Evolutionary conservation across 2,797 vertebrate species (phyloP).

Genomic region (Anguilla obscura): DNA sequence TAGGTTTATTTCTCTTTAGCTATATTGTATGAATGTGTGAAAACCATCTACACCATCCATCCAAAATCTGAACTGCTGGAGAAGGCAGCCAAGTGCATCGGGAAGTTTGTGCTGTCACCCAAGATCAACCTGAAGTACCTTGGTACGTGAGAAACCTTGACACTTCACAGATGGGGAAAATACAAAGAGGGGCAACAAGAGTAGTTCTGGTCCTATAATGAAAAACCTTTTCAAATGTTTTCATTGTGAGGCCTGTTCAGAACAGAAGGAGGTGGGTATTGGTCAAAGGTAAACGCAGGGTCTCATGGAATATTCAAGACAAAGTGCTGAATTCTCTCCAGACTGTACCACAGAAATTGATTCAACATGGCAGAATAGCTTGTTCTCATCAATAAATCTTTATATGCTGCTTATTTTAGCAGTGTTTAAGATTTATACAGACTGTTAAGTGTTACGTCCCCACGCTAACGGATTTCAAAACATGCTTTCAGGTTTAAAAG

Average conservation of each 20-base stretch:
- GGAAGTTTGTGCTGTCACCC: constrained; percentile 93
- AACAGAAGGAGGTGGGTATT: not conserved
- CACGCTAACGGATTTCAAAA: not conserved
- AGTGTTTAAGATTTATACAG: not conserved
- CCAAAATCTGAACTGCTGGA: constrained; percentile 91
- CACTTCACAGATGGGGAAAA: not conserved
- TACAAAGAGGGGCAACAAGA: not conserved
- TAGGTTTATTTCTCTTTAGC: constrained; percentile 68
- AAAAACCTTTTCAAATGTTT: not conserved
- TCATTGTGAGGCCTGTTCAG: not conserved
- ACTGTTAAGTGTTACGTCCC: not conserved
- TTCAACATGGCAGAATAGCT: not conserved
- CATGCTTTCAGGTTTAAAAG: constrained; percentile 78
- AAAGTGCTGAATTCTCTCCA: not conserved
- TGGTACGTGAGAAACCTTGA: constrained; percentile 74
- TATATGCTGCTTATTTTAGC: not conserved
- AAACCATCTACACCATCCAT: constrained; percentile 91
- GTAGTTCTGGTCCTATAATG: not conserved
- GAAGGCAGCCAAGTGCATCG: constrained; percentile 95
- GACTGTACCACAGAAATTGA: not conserved
- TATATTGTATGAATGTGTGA: constrained; percentile 95
- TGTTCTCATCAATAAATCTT: not conserved
- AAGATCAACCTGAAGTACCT: constrained; percentile 98
- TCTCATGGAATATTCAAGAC: not conserved
- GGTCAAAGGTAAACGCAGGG: not conserved